phyloP scores from a whole-genome alignment of 2,888 invertebrate species.

The Drosophila prostipennis region DNA sequence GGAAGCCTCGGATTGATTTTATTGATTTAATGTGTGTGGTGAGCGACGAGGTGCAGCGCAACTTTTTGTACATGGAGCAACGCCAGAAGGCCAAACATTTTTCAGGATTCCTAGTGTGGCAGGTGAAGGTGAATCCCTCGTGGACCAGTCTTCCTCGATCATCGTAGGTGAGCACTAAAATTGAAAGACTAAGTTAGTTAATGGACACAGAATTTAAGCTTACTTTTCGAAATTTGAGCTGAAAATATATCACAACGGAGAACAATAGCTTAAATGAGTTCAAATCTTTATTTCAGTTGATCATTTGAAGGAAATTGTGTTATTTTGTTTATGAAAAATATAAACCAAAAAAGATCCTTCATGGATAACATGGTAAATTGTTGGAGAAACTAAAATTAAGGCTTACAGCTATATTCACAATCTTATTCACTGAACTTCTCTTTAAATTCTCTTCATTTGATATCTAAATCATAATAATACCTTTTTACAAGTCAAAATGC shows the following conservation, averaged over 20 bases:
- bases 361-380: background rate
- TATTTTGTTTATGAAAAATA: background rate
- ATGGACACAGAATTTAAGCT: background rate
- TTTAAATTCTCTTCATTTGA: slow-evolving; percentile 4
- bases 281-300: slow-evolving; percentile 19
- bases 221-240: slow-evolving; percentile 15
- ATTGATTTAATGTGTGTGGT: slow-evolving; percentile 79
- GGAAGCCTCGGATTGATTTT: slow-evolving; percentile 62
- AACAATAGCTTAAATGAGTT: background rate
- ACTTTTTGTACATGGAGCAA: slow-evolving; percentile 76
- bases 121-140: slow-evolving; percentile 74
- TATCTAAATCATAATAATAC: background rate
- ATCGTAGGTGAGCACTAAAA: slow-evolving; percentile 76
- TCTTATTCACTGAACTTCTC: background rate
- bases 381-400: background rate
- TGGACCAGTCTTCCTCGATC: slow-evolving; percentile 81
- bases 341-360: background rate
- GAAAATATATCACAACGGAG: background rate
- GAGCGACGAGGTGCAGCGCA: slow-evolving; percentile 75
- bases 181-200: background rate
- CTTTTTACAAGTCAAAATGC: background rate
- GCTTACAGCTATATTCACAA: slow-evolving; percentile 15
- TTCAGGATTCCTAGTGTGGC: slow-evolving; percentile 65
- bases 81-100: slow-evolving; percentile 81
- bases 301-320: background rate